Evolutionary conservation across 2,888 invertebrate species (phyloP), one percentile per base, ranked within the genome.

Genomic region (Orthosia incerta): DNA sequence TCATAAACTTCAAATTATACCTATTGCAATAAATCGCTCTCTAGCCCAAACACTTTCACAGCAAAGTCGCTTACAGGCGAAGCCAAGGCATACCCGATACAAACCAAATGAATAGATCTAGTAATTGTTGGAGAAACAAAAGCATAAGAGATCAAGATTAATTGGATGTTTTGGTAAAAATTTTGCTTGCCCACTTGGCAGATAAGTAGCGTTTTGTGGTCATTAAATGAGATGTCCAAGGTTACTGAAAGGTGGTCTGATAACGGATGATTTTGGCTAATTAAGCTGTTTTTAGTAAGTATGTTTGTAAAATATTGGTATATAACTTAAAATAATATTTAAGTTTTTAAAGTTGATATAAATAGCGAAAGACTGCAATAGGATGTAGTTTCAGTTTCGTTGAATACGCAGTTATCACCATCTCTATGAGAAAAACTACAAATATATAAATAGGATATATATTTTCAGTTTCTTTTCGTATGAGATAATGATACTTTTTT

Each of bases 121-220:
- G 31, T 66, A 39, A 53, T 69, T 56, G 53, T 67, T 70, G 20
- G 31, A 57, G 53, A 59, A 39, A 80, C 68, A 77, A 85, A 72
- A 67, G 62, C 61, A 55, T 56, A 31, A 53, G 57, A 62, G 83
- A 53, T 81, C 86, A 72, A 69, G 15, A 50, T 76, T 55, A 16
- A 62, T 39, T 76, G 72, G 86, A 50, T 77, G 57, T 67, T 64
- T 57, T 46, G 46, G 74, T 81, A 80, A 89, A 87, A 80, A 87
- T 85, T 87, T 83, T 79, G 80, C 75, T 76, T 71, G 78, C 79
- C 74, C 76, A 77, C 75, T 85, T 81, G 76, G 82, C 74, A 83
- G 87, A 85, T 88, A 86, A 74, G 71, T 64, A 65, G 76, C 81
- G 77, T 86, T 88, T 82, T 83, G 82, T 76, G 85, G 79, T 82